Percentiles rank a stretch among this genome's conserved stretches.
phyloP scores from a whole-genome alignment of 2,797 vertebrate species.

The Orestias chungarensis region DNA sequence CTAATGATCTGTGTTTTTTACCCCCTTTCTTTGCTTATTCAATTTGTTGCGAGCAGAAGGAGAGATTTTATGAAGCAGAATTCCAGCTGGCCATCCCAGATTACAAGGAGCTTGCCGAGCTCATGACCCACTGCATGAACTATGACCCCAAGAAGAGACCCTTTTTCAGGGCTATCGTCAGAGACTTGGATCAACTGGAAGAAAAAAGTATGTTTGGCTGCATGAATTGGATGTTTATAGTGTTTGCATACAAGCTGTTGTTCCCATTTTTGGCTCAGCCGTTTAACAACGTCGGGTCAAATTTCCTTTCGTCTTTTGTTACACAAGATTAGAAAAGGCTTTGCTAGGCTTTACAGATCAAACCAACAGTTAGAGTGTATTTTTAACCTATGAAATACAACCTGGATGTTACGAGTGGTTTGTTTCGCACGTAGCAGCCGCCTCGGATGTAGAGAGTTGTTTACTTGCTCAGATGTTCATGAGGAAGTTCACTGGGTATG shows the following conservation, averaged over 20 bases:
- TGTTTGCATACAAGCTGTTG: not conserved
- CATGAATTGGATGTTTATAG: not conserved
- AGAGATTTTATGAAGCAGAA: slow-evolving; percentile 90
- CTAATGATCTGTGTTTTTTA: no score
- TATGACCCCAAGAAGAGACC: slow-evolving; percentile 94
- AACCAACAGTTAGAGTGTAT: not conserved
- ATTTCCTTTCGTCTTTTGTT: not conserved
- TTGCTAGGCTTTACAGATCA: not conserved
- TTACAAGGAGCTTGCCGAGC: slow-evolving; percentile 90
- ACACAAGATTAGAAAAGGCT: not conserved
- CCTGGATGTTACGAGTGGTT: slow-evolving; percentile 42
- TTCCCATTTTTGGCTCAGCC: not conserved
- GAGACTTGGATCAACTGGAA: slow-evolving; percentile 90
- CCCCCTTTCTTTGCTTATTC: not conserved
- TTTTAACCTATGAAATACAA: slow-evolving; percentile 30
- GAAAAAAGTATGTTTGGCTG: slow-evolving; percentile 85
- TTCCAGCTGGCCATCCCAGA: slow-evolving; percentile 89
- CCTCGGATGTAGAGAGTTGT: slow-evolving; percentile 48
- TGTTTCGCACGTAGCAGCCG: slow-evolving; percentile 31
- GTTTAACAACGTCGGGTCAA: not conserved
- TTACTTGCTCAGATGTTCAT: slow-evolving; percentile 56
- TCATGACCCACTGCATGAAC: slow-evolving; percentile 98
- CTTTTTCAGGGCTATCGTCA: slow-evolving; percentile 96
- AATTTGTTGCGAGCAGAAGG: slow-evolving; percentile 84
- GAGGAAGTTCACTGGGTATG: slow-evolving; percentile 72